A percentile compares a stretch with the other conserved stretches of the same genome.
phyloP scores from a whole-genome alignment of 2,888 invertebrate species.

The Melieria picta region DNA sequence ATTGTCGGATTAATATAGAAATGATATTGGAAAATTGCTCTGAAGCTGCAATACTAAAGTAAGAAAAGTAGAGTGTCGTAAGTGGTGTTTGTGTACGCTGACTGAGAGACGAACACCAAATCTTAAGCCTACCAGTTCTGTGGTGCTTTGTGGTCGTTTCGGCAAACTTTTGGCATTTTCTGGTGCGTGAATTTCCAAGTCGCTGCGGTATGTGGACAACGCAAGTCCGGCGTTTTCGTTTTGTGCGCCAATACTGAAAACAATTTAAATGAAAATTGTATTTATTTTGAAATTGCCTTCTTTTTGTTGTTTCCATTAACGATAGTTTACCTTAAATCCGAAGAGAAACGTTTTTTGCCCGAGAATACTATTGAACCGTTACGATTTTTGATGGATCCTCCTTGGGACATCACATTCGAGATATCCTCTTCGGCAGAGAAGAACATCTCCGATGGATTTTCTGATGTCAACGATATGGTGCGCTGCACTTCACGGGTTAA shows the following conservation, averaged over 20 bases:
- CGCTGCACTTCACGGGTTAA: constrained; percentile 70
- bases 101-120: not conserved
- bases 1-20: constrained; percentile 14
- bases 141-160: constrained; percentile 65
- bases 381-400: constrained; percentile 61
- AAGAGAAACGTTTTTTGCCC: constrained; percentile 65
- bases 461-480: constrained; percentile 87
- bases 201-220: constrained; percentile 71
- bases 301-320: not conserved
- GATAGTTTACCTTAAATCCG: constrained; percentile 60
- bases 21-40: constrained; percentile 25
- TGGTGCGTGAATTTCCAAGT: constrained; percentile 73
- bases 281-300: not conserved
- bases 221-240: constrained; percentile 60
- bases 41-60: constrained; percentile 34
- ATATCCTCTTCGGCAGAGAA: constrained; percentile 94
- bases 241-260: constrained; percentile 60
- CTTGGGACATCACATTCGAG: constrained; percentile 62
- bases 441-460: constrained; percentile 91
- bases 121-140: constrained; percentile 63
- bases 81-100: not conserved
- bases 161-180: constrained; percentile 68
- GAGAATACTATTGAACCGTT: constrained; percentile 63
- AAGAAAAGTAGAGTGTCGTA: constrained; percentile 27
- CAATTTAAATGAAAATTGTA: not conserved